Evolutionary conservation across 2,888 invertebrate genomes (phyloP).

Genomic region (Hemithea aestivaria): DNA sequence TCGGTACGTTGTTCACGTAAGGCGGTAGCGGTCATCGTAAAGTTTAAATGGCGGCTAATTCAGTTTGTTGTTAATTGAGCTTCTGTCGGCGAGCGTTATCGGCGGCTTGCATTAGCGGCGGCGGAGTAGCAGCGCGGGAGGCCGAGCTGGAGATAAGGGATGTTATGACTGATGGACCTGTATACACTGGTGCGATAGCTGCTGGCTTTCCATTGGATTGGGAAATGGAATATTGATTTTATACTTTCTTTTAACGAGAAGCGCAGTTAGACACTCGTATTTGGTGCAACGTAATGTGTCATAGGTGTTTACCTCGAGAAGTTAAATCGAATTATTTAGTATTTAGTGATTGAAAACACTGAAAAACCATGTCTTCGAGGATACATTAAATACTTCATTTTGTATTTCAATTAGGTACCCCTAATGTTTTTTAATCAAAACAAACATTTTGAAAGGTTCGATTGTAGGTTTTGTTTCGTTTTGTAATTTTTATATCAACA

Average conservation of each 20-base stretch:
- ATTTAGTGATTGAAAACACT: no score
- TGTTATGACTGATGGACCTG: slow-evolving; percentile 57
- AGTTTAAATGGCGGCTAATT: slow-evolving; percentile 77
- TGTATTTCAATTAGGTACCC: no score
- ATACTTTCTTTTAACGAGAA: background rate
- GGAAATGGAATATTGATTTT: slow-evolving; percentile 4
- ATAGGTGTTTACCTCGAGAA: no score
- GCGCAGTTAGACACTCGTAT: no score
- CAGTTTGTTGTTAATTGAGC: slow-evolving; percentile 77
- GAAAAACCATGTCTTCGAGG: no score
- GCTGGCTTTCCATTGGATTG: slow-evolving; percentile 13
- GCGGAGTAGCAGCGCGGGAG: slow-evolving; percentile 25
- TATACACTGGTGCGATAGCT: slow-evolving; percentile 10
- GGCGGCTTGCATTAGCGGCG: slow-evolving; percentile 61
- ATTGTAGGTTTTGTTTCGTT: no score
- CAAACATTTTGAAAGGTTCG: no score
- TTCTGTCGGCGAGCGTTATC: slow-evolving; percentile 64
- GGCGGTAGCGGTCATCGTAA: slow-evolving; percentile 75
- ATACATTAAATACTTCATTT: no score
- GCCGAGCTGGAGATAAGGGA: slow-evolving; percentile 47
- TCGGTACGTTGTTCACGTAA: slow-evolving; percentile 64
- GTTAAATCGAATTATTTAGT: no score
- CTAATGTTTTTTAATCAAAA: no score
- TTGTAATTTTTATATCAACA: no score
- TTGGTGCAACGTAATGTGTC: no score